Percentiles rank a stretch among this genome's conserved stretches.
Conservation (phyloP, 2,113 vertebrate genomes). For the Tretioscincus oriximinensis region DNA sequence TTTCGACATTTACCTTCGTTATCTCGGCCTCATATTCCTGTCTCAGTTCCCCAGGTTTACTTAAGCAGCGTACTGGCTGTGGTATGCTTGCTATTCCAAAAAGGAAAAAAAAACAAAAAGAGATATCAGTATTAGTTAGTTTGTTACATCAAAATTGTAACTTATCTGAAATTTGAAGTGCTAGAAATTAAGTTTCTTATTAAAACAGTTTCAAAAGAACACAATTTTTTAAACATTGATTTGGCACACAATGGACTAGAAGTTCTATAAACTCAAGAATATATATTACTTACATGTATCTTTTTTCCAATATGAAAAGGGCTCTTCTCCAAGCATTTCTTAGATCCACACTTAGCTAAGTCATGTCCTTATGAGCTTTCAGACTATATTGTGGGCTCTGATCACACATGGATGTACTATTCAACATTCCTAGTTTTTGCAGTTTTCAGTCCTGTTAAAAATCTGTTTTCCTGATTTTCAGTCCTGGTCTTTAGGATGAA, state of each 20-base stretch:
- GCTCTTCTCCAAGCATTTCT: too few species aligned
- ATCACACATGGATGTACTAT: too few species aligned
- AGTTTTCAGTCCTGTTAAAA: too few species aligned
- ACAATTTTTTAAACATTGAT: not conserved
- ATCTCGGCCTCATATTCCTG: constrained; percentile 81
- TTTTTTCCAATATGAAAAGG: too few species aligned
- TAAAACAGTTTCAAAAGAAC: not conserved
- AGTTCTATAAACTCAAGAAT: not conserved
- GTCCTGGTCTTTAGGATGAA: too few species aligned
- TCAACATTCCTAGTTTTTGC: too few species aligned
- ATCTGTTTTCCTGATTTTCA: too few species aligned
- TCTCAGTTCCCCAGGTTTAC: constrained; percentile 78
- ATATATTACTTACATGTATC: not conserved
- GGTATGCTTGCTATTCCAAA: constrained; percentile 57
- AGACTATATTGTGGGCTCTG: too few species aligned
- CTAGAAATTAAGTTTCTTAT: not conserved
- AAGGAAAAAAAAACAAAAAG: not conserved
- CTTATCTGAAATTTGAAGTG: constrained; percentile 6
- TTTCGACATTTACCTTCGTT: constrained; percentile 71
- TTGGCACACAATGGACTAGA: not conserved
- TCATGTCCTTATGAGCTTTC: too few species aligned
- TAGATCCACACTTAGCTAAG: too few species aligned
- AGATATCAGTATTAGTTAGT: not conserved
- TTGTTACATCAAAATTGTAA: not conserved
- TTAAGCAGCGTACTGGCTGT: constrained; percentile 65